Percentiles rank a stretch among this genome's conserved stretches.
phyloP scores from a whole-genome alignment of 2,797 vertebrate genomes.

The Psittacula derbiana region DNA sequence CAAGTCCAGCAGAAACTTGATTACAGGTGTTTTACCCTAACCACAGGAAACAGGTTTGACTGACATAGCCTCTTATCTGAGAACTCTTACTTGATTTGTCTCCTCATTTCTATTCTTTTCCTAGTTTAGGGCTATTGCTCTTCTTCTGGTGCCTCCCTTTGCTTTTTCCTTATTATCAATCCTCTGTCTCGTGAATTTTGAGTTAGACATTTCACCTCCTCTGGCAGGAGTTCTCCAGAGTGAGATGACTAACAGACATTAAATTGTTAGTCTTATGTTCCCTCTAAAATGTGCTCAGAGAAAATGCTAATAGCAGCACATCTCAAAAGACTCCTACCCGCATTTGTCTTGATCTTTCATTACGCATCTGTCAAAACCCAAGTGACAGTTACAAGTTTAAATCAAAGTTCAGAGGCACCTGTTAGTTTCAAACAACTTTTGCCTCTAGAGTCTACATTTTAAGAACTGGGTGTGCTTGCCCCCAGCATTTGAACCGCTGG shows the following conservation, averaged over 20 bases:
- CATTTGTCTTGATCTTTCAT: constrained; percentile 17
- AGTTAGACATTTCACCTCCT: constrained; percentile 32
- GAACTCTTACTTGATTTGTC: background rate
- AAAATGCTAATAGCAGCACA: constrained; percentile 27
- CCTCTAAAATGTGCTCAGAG: background rate
- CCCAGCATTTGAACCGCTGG: background rate
- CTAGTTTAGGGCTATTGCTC: background rate
- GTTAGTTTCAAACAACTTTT: background rate
- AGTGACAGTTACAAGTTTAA: constrained; percentile 27
- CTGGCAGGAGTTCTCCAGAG: constrained; percentile 20
- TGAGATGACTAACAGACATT: constrained; percentile 58
- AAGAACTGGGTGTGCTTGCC: constrained; percentile 7
- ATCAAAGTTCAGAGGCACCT: constrained; percentile 26
- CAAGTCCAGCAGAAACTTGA: background rate
- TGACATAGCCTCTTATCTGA: background rate
- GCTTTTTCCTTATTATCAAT: constrained; percentile 1
- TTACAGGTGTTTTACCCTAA: background rate
- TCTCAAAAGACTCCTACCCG: constrained; percentile 36
- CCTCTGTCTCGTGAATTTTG: constrained; percentile 5
- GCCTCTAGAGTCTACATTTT: background rate
- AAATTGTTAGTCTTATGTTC: constrained; percentile 16
- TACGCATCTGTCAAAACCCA: constrained; percentile 32
- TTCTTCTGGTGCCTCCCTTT: background rate
- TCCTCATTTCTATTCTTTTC: background rate
- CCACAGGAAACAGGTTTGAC: background rate